phyloP scores from a whole-genome alignment of 2,888 invertebrate species.

The Clivina fossor region DNA sequence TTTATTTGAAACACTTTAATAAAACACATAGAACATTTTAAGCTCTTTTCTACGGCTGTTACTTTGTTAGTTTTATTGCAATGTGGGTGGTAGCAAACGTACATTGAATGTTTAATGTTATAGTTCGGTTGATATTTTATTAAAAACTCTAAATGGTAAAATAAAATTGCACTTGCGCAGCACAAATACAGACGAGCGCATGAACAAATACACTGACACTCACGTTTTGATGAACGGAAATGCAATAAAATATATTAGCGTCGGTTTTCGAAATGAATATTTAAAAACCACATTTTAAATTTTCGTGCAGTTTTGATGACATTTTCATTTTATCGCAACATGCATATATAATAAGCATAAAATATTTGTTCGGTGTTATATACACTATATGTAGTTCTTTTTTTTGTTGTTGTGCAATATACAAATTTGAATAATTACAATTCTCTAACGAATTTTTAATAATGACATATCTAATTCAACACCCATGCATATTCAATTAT shows the following conservation, averaged over 20 bases:
- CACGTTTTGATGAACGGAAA: conserved; percentile 15
- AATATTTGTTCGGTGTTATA: no score
- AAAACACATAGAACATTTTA: no score
- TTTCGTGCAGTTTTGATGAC: conserved; percentile 24
- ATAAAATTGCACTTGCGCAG: conserved; percentile 17
- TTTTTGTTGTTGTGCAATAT: conserved; percentile 21
- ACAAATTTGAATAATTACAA: conserved; percentile 18
- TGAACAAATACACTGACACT: no score
- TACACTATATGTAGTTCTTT: no score
- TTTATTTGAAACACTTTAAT: no score
- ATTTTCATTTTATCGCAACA: conserved; percentile 24
- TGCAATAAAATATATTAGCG: conserved; percentile 27
- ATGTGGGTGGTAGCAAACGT: no score
- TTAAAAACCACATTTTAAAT: conserved; percentile 25
- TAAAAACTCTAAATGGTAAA: conserved; percentile 15
- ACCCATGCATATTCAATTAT: no score
- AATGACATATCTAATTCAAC: no score
- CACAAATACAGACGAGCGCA: no score
- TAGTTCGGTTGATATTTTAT: conserved; percentile 19
- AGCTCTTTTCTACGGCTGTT: no score
- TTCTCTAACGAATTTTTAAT: conserved; percentile 19
- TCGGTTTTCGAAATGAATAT: conserved; percentile 25
- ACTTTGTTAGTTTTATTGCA: no score
- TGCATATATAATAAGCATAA: conserved; percentile 30
- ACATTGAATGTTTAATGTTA: conserved; percentile 11